Evolutionary conservation across 2,888 invertebrate species (phyloP).

Genomic region (Mesorhabditis spiculigera): DNA sequence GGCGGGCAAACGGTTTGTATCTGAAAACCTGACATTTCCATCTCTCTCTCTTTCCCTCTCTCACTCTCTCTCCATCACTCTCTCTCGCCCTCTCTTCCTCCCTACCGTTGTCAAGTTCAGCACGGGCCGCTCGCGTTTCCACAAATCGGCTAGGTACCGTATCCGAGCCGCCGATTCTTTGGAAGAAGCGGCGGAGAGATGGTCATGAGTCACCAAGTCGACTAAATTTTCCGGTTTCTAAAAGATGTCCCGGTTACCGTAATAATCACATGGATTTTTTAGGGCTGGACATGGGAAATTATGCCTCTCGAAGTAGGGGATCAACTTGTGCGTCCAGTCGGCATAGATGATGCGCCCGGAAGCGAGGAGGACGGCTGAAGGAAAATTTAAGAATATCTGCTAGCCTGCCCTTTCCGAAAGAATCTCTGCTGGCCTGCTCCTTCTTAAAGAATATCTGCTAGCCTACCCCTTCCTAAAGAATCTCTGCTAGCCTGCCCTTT

Average conservation of each 20-base stretch:
- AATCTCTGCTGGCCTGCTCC: too few species aligned
- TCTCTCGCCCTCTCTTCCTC: background rate
- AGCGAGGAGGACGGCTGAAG: slow-evolving; percentile 74
- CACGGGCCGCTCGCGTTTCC: slow-evolving; percentile 49
- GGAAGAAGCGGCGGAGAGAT: slow-evolving; percentile 88
- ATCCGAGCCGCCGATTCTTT: slow-evolving; percentile 88
- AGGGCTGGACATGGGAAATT: slow-evolving; percentile 93
- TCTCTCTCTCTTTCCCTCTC: too few species aligned
- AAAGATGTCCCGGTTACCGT: slow-evolving; percentile 62
- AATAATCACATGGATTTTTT: slow-evolving; percentile 94
- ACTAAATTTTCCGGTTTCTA: slow-evolving; percentile 65
- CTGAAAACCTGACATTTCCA: background rate
- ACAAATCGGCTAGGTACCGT: slow-evolving; percentile 79
- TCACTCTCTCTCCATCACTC: background rate
- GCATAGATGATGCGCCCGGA: slow-evolving; percentile 87
- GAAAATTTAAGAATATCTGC: background rate
- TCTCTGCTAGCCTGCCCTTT: too few species aligned
- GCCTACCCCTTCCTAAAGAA: too few species aligned
- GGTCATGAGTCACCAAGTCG: slow-evolving; percentile 87
- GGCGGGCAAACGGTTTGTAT: background rate
- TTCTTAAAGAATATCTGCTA: too few species aligned
- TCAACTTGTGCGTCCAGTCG: slow-evolving; percentile 80
- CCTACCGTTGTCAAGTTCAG: background rate
- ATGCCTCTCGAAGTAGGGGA: slow-evolving; percentile 76
- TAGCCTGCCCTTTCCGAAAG: too few species aligned